Percentiles rank a stretch among this genome's conserved stretches.
These are phyloP conservation scores for Nothoprocta perdicaria DNA, from an alignment of 2,113 vertebrate species.

Conservation along the genomic window DNA sequence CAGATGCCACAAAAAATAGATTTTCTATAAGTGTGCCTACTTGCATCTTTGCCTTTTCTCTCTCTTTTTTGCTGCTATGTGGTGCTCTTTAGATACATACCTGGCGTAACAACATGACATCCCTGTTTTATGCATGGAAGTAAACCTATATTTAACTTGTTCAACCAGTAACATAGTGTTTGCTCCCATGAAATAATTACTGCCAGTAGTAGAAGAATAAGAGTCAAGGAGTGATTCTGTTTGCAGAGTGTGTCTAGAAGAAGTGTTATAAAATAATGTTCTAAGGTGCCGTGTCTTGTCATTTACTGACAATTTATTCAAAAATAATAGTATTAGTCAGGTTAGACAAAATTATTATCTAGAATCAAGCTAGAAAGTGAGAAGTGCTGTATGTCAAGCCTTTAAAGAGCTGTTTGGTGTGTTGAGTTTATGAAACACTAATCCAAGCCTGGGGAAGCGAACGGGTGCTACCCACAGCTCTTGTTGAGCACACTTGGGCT, in stretches of 20 bases:
- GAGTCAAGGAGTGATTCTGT: background rate
- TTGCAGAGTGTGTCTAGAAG: background rate
- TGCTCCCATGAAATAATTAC: background rate
- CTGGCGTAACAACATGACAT: background rate
- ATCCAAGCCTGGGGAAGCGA: background rate
- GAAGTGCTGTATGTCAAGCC: background rate
- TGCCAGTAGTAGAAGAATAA: background rate
- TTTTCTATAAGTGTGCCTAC: background rate
- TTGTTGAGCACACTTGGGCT: background rate
- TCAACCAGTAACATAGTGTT: background rate
- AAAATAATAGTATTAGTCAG: background rate
- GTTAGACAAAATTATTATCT: background rate
- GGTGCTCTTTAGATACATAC: background rate
- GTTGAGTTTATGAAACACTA: background rate
- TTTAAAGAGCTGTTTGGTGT: background rate
- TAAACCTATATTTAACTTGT: background rate
- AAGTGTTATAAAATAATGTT: background rate
- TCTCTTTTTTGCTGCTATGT: background rate
- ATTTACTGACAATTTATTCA: background rate
- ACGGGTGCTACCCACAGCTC: background rate
- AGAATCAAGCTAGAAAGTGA: background rate
- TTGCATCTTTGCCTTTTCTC: background rate
- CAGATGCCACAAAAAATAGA: background rate
- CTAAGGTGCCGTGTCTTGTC: background rate
- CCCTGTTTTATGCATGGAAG: background rate